Conservation (phyloP, 2,113 vertebrate species). For the Micronycteris hirsuta region DNA sequence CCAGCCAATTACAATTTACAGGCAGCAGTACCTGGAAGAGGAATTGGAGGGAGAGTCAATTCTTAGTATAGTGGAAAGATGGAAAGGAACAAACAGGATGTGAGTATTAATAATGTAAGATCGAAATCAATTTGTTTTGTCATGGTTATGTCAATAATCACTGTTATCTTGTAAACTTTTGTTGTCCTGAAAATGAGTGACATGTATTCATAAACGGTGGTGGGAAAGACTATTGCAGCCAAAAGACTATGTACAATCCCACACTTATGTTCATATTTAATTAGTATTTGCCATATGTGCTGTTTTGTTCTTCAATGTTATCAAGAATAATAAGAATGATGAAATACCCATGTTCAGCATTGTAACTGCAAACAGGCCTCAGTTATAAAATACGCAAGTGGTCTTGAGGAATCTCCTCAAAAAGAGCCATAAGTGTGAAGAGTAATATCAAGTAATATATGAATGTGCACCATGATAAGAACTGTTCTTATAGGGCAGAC, state of each 20-base stretch:
- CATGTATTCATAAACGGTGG: neutral
- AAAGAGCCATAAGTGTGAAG: neutral
- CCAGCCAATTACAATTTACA: conserved; percentile 49
- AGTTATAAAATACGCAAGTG: neutral
- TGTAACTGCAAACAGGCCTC: neutral
- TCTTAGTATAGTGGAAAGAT: conserved; percentile 37
- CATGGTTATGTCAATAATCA: neutral
- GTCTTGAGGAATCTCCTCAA: neutral
- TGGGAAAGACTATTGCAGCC: neutral
- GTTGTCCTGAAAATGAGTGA: neutral
- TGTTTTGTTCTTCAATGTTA: neutral
- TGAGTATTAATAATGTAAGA: conserved; percentile 49
- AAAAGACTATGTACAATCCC: neutral
- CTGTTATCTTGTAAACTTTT: neutral
- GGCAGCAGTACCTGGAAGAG: conserved; percentile 48
- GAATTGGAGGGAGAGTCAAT: neutral
- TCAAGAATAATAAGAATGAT: neutral
- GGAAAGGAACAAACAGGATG: neutral
- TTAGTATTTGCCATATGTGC: neutral
- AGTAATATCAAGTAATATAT: neutral
- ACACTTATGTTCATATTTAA: neutral
- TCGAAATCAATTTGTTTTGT: neutral
- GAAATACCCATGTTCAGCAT: neutral
- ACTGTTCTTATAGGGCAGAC: neutral
- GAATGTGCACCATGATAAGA: neutral